Conservation (phyloP, 2,797 vertebrate genomes). For the Cygnus olor region DNA sequence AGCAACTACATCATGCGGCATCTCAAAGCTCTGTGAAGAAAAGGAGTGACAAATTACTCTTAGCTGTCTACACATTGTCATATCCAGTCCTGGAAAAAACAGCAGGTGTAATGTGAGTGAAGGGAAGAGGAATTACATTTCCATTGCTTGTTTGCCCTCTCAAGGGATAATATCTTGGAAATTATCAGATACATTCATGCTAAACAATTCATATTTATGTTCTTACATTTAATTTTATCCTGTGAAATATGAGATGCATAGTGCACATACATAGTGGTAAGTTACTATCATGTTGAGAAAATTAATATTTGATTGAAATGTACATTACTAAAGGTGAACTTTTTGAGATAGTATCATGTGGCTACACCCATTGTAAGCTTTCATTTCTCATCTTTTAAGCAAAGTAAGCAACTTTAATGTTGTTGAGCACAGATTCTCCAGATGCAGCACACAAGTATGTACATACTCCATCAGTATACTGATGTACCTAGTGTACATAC, state of each 20-base stretch:
- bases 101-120: not conserved
- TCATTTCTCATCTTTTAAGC: not conserved
- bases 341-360: not conserved
- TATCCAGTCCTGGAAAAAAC: not conserved
- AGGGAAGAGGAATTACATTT: not conserved
- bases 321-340: not conserved
- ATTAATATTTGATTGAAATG: not conserved
- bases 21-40: slow-evolving; percentile 85
- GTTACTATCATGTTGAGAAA: not conserved
- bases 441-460: not conserved
- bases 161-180: not conserved
- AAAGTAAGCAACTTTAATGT: not conserved
- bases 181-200: not conserved
- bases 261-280: not conserved
- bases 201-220: not conserved
- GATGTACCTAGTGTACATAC: too few relatives aligned
- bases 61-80: not conserved
- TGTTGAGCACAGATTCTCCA: not conserved
- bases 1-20: slow-evolving; percentile 92
- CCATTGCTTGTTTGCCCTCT: not conserved
- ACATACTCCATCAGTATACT: not conserved
- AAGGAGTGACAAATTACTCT: not conserved
- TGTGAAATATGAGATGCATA: not conserved
- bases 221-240: not conserved
- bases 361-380: not conserved